A percentile compares a stretch with the other conserved stretches of the same genome.
These are phyloP conservation scores for Cololabis saira DNA, from an alignment of 2,113 vertebrate species.

Conservation along the genomic window DNA sequence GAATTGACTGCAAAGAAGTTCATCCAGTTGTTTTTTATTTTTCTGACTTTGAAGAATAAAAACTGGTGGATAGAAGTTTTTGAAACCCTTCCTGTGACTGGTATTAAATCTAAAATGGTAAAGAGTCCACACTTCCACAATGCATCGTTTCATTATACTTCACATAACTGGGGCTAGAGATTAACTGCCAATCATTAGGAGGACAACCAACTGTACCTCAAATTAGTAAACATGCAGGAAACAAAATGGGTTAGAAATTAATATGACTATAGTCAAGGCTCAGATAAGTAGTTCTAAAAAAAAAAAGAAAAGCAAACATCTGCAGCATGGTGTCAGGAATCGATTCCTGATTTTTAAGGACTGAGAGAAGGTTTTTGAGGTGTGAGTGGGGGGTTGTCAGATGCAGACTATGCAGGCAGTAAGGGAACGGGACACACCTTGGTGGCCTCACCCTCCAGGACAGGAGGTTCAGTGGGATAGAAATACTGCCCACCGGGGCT, in stretches of 20 bases:
- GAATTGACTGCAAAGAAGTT: slow-evolving; percentile 18
- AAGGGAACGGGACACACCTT: slow-evolving; percentile 87
- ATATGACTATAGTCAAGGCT: neutral
- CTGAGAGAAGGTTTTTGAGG: neutral
- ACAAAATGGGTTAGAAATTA: neutral
- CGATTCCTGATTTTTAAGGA: neutral
- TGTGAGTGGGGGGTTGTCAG: neutral
- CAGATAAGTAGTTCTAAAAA: too few species aligned
- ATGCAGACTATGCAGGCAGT: slow-evolving; percentile 73
- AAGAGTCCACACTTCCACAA: too few species aligned
- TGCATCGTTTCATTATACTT: too few species aligned
- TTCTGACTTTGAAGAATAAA: too few species aligned
- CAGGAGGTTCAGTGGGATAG: slow-evolving; percentile 86
- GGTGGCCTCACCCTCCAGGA: slow-evolving; percentile 85
- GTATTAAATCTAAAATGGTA: too few species aligned
- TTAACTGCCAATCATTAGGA: too few species aligned
- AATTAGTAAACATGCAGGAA: neutral
- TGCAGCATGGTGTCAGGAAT: too few species aligned
- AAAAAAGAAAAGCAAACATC: too few species aligned
- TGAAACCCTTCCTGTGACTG: too few species aligned
- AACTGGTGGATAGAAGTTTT: too few species aligned
- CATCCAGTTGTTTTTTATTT: neutral
- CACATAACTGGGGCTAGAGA: too few species aligned
- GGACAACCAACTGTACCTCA: too few species aligned
- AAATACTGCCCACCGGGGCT: slow-evolving; percentile 88